Conservation (phyloP, 2,888 invertebrate genomes). For the Alcis repandata region DNA sequence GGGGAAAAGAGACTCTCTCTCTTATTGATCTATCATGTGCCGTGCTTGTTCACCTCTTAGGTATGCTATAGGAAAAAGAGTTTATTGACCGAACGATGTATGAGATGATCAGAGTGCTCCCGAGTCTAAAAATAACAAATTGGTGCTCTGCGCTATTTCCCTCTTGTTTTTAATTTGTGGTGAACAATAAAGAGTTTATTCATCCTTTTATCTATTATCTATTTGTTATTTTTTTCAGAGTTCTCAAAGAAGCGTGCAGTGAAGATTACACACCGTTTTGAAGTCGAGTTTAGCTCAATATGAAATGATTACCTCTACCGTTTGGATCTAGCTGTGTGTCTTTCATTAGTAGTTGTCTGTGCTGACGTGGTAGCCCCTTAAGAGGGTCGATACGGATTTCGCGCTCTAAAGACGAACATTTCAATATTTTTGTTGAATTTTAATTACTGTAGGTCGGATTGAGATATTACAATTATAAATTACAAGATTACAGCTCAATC, state of each 20-base stretch:
- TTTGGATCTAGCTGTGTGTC: constrained; percentile 25
- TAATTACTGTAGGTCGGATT: background rate
- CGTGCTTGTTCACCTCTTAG: too few species aligned
- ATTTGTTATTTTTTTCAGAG: constrained; percentile 21
- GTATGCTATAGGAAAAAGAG: too few species aligned
- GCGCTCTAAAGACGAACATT: background rate
- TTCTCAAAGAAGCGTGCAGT: background rate
- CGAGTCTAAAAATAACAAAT: too few species aligned
- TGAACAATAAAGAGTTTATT: too few species aligned
- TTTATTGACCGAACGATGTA: too few species aligned
- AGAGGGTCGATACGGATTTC: background rate
- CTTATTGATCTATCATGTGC: too few species aligned
- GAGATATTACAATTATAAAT: too few species aligned
- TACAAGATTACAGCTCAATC: too few species aligned
- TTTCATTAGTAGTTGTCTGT: constrained; percentile 23
- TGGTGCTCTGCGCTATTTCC: too few species aligned
- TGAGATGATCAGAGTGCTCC: too few species aligned
- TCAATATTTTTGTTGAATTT: background rate
- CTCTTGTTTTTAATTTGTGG: too few species aligned
- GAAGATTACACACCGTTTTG: background rate
- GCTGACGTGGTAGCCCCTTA: constrained; percentile 4
- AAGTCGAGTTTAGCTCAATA: constrained; percentile 31
- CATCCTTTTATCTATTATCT: background rate
- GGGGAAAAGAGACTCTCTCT: too few species aligned
- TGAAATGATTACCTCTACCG: constrained; percentile 32